A percentile compares a stretch with the other conserved stretches of the same genome.
These are phyloP conservation scores for Nasonia oneida DNA, from an alignment of 2,888 invertebrate genomes.

Conservation along the genomic window DNA sequence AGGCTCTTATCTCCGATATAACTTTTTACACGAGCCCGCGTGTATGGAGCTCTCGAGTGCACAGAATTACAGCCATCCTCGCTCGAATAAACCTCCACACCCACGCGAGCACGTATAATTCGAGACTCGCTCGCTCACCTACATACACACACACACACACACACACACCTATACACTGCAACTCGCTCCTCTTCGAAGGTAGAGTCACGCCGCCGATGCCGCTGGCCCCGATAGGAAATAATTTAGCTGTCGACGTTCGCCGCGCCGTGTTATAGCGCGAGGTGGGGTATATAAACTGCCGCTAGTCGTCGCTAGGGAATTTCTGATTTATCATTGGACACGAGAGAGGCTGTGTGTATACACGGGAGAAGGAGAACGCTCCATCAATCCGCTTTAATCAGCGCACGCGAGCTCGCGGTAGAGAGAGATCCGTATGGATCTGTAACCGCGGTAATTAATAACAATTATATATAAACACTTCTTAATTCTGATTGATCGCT, in stretches of 20 bases:
- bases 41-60: not conserved
- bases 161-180: not conserved
- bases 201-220: constrained; percentile 24
- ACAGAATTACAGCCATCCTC: constrained; percentile 31
- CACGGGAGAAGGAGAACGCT: not conserved
- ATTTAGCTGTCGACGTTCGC: constrained; percentile 49
- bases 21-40: not conserved
- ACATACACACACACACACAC: not conserved
- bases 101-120: constrained; percentile 4
- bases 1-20: not conserved
- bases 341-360: not conserved
- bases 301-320: constrained; percentile 33
- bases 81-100: constrained; percentile 30
- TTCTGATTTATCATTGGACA: constrained; percentile 50
- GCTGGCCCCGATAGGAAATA: constrained; percentile 53
- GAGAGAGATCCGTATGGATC: not conserved
- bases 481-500: constrained; percentile 55
- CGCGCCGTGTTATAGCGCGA: not conserved
- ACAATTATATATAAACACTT: constrained; percentile 45
- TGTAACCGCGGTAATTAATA: constrained; percentile 46
- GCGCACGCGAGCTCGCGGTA: not conserved
- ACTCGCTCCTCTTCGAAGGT: not conserved
- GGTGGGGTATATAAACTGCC: constrained; percentile 9
- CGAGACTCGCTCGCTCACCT: not conserved
- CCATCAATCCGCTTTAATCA: constrained; percentile 27